Evolutionary conservation across 2,797 vertebrate species (phyloP).

Genomic region (Kryptolebias ocellatus): DNA sequence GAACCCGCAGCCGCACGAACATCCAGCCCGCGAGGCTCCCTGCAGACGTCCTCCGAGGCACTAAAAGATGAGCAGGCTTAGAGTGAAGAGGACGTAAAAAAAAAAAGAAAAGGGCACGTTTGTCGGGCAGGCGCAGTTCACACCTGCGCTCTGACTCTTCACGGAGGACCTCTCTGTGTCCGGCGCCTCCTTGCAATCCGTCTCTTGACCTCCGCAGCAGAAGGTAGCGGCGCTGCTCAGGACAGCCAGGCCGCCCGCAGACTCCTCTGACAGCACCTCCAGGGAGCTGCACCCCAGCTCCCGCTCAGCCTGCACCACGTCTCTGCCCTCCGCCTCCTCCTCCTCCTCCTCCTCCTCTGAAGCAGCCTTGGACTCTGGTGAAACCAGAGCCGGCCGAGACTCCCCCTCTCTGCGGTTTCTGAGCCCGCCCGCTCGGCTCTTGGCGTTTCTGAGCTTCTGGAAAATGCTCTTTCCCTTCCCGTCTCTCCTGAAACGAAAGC

Average conservation of each 20-base stretch:
- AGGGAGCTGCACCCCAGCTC: slow-evolving; percentile 47
- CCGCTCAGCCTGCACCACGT: slow-evolving; percentile 63
- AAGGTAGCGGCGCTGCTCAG: slow-evolving; percentile 77
- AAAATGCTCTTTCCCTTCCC: slow-evolving; percentile 68
- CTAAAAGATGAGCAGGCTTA: slow-evolving; percentile 45
- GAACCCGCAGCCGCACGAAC: slow-evolving; percentile 83
- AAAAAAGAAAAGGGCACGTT: background rate
- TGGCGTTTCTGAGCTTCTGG: slow-evolving; percentile 62
- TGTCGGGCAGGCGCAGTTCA: background rate
- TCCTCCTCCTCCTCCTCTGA: slow-evolving; percentile 25
- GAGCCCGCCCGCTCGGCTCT: slow-evolving; percentile 22
- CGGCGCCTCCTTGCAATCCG: slow-evolving; percentile 20
- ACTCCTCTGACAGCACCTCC: slow-evolving; percentile 50
- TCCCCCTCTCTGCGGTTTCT: slow-evolving; percentile 36
- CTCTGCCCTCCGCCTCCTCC: slow-evolving; percentile 56
- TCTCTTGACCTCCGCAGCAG: slow-evolving; percentile 76
- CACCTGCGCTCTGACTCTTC: slow-evolving; percentile 63
- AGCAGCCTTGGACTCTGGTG: slow-evolving; percentile 38
- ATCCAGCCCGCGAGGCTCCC: slow-evolving; percentile 68
- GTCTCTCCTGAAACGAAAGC: slow-evolving; percentile 67
- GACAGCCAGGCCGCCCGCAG: slow-evolving; percentile 61
- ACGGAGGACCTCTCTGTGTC: slow-evolving; percentile 28
- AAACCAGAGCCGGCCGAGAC: slow-evolving; percentile 20
- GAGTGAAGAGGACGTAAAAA: background rate
- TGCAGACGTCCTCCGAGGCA: slow-evolving; percentile 35